These are phyloP conservation scores for Gasterosteus nipponicus DNA, from an alignment of 2,113 vertebrate species.

Conservation along the genomic window DNA sequence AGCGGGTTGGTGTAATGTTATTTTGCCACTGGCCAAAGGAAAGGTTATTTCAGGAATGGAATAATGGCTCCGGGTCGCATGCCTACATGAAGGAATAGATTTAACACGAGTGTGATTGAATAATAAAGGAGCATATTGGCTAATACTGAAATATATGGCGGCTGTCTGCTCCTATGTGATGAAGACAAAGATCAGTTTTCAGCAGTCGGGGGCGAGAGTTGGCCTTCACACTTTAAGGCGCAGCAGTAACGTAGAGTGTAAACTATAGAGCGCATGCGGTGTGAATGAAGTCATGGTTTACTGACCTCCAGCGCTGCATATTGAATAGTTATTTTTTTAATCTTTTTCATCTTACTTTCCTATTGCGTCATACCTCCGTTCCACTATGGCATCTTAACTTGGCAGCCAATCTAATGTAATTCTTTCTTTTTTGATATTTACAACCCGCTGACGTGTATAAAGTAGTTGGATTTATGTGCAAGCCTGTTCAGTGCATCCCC, in stretches of 20 bases:
- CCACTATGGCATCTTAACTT: background rate
- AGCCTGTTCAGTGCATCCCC: background rate
- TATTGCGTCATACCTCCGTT: background rate
- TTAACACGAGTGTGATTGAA: conserved; percentile 12
- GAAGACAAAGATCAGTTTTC: conserved; percentile 33
- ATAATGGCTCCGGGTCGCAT: conserved; percentile 17
- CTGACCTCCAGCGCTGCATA: background rate
- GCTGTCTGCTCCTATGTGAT: conserved; percentile 19
- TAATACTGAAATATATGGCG: conserved; percentile 2
- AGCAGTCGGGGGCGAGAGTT: conserved; percentile 9
- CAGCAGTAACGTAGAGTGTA: background rate
- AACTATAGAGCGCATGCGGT: background rate
- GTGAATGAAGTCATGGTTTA: conserved; percentile 7
- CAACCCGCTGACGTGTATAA: background rate
- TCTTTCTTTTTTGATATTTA: background rate
- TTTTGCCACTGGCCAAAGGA: conserved; percentile 37
- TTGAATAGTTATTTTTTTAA: background rate
- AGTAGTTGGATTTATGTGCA: conserved; percentile 13
- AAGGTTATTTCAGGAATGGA: conserved; percentile 36
- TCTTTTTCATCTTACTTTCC: conserved; percentile 5
- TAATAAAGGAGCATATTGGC: background rate
- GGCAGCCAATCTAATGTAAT: background rate
- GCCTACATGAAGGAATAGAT: conserved; percentile 41
- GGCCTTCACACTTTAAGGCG: conserved; percentile 35
- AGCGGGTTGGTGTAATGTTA: conserved; percentile 38